A percentile compares a stretch with the other conserved stretches of the same genome.
phyloP scores from a whole-genome alignment of 2,888 invertebrate species.

The Amphipoea lucens region DNA sequence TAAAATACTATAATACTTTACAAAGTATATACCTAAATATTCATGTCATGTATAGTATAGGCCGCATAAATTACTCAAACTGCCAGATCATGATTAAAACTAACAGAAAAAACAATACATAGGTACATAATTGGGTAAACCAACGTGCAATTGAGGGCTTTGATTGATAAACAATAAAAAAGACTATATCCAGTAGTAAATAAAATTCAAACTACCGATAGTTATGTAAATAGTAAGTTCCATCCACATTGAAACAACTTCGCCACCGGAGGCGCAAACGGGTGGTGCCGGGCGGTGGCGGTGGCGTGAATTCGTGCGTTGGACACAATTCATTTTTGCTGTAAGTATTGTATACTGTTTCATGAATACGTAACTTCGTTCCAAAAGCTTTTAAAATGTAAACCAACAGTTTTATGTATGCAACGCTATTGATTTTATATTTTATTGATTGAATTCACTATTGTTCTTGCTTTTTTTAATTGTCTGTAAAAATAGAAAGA shows the following conservation, averaged over 20 bases:
- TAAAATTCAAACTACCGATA: constrained; percentile 16
- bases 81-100: too few species aligned
- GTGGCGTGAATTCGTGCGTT: constrained; percentile 45
- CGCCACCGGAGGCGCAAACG: constrained; percentile 3
- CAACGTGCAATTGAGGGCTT: too few species aligned
- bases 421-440: constrained; percentile 28
- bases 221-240: constrained; percentile 12
- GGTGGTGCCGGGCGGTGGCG: not conserved
- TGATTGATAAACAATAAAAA: not conserved
- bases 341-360: constrained; percentile 40
- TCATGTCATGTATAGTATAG: too few species aligned
- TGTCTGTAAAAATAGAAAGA: too few species aligned
- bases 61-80: too few species aligned
- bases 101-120: too few species aligned
- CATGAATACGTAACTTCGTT: constrained; percentile 60
- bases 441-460: not conserved
- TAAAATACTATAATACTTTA: too few species aligned
- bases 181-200: not conserved
- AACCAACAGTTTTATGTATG: constrained; percentile 5
- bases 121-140: too few species aligned
- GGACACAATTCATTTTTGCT: constrained; percentile 59
- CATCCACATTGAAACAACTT: constrained; percentile 19
- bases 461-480: not conserved
- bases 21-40: too few species aligned
- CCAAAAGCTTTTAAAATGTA: constrained; percentile 46